Evolutionary conservation across 2,888 invertebrate species (phyloP).

Genomic region (Drosophila pegasa): DNA sequence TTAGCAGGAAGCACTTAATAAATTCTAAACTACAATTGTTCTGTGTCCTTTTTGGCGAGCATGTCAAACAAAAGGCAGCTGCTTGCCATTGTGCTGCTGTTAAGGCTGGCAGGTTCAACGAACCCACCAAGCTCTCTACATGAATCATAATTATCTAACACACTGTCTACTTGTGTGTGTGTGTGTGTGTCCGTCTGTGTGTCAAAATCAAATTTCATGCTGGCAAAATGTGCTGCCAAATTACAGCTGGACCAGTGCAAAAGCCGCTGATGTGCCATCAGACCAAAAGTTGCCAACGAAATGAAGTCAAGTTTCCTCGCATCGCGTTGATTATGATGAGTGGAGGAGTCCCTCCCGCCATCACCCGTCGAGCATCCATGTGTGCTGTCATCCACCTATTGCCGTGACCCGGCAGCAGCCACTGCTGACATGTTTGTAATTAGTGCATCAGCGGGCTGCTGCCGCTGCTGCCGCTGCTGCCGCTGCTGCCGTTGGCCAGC

Average conservation of each 20-base stretch:
- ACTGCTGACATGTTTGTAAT: conserved; percentile 73
- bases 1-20: conserved; percentile 75
- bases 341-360: neutral
- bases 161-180: neutral
- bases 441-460: conserved; percentile 49
- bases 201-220: conserved; percentile 68
- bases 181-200: conserved; percentile 3
- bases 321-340: conserved; percentile 42
- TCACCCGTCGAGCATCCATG: neutral
- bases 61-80: conserved; percentile 64
- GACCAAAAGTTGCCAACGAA: conserved; percentile 20
- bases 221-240: conserved; percentile 35
- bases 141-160: conserved; percentile 50
- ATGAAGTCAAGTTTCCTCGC: conserved; percentile 21
- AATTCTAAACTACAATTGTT: conserved; percentile 71
- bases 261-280: conserved; percentile 21
- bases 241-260: conserved; percentile 37
- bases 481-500: conserved; percentile 15
- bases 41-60: conserved; percentile 34
- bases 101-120: conserved; percentile 43
- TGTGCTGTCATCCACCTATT: conserved; percentile 11
- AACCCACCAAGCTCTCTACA: conserved; percentile 34
- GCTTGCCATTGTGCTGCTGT: conserved; percentile 33
- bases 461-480: no score
- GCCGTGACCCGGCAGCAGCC: conserved; percentile 25